Percentiles rank a stretch among this genome's conserved stretches.
Evolutionary conservation across 92 coral and sea anemone species (phyloP).

Genomic region (Isaurus tuberculatus): DNA sequence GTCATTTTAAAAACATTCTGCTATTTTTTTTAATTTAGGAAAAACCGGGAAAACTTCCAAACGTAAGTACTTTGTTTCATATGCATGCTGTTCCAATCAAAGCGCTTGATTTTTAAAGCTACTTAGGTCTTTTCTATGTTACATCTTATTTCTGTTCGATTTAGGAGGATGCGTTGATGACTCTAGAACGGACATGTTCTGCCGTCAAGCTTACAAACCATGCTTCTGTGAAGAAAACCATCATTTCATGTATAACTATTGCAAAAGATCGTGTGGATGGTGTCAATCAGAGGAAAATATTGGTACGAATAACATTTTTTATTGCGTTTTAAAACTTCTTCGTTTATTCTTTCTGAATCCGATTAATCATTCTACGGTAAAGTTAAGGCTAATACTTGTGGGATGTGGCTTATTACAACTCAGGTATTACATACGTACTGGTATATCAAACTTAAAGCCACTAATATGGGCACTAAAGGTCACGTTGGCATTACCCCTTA

Average conservation of each 20-base stretch:
- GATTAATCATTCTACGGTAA: too few species aligned
- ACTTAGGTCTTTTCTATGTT: neutral
- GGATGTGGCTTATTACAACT: too few species aligned
- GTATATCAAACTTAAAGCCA: too few species aligned
- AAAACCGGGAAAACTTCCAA: slow-evolving; percentile 14
- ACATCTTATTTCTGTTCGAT: neutral
- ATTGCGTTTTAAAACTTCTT: too few species aligned
- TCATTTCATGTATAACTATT: slow-evolving; percentile 98
- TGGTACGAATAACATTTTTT: slow-evolving; percentile 54
- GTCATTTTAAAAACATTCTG: too few species aligned
- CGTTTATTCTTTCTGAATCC: too few species aligned
- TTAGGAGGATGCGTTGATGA: slow-evolving; percentile 84
- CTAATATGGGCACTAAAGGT: too few species aligned
- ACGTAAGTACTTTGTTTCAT: slow-evolving; percentile 11
- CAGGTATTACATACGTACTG: too few species aligned
- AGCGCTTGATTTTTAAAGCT: neutral
- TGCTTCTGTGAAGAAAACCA: slow-evolving; percentile 98
- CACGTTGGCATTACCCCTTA: too few species aligned
- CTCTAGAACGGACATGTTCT: slow-evolving; percentile 73
- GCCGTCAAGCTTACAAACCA: slow-evolving; percentile 83
- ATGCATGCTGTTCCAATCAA: neutral
- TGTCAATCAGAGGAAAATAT: slow-evolving; percentile 64
- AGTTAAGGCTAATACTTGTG: too few species aligned
- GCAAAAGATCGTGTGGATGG: slow-evolving; percentile 97
- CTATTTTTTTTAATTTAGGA: neutral